phyloP scores from a whole-genome alignment of 1,140 invertebrate species.

The Lethrus apterus region DNA sequence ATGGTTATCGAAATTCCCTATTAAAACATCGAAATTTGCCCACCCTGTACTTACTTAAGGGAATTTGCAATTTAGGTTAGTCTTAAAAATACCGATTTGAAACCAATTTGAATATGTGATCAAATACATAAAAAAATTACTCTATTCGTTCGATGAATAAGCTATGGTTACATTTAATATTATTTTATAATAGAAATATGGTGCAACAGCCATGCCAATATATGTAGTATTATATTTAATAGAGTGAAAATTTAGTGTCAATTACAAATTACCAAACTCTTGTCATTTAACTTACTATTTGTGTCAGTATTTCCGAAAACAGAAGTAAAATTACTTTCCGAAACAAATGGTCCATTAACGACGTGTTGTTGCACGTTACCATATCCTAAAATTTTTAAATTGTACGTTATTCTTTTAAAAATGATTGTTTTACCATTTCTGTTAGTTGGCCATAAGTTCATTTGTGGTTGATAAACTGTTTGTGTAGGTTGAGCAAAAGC shows the following conservation, averaged over 20 bases:
- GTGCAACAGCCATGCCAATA: slow-evolving; percentile 5
- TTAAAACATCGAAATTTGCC: no score
- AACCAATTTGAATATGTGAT: no score
- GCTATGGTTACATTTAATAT: no score
- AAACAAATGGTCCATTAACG: slow-evolving; percentile 66
- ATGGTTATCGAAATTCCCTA: no score
- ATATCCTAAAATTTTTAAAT: slow-evolving; percentile 4
- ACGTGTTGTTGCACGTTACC: slow-evolving; percentile 6
- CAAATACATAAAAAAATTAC: no score
- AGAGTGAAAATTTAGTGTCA: slow-evolving; percentile 3
- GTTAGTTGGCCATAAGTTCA: slow-evolving; percentile 63
- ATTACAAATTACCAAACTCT: slow-evolving; percentile 9
- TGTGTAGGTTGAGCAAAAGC: slow-evolving; percentile 59
- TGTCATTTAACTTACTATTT: slow-evolving; percentile 53
- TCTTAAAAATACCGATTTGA: no score
- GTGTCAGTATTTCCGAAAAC: slow-evolving; percentile 71
- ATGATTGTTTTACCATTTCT: slow-evolving; percentile 45
- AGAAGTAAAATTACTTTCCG: slow-evolving; percentile 76
- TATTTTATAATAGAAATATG: background rate
- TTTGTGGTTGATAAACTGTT: slow-evolving; percentile 40
- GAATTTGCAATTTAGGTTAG: no score
- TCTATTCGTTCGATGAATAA: no score
- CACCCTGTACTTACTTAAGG: no score
- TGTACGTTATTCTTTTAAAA: background rate
- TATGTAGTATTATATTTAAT: background rate